Conservation (phyloP, 2,888 invertebrate genomes). For the Trichacis sp. region DNA sequence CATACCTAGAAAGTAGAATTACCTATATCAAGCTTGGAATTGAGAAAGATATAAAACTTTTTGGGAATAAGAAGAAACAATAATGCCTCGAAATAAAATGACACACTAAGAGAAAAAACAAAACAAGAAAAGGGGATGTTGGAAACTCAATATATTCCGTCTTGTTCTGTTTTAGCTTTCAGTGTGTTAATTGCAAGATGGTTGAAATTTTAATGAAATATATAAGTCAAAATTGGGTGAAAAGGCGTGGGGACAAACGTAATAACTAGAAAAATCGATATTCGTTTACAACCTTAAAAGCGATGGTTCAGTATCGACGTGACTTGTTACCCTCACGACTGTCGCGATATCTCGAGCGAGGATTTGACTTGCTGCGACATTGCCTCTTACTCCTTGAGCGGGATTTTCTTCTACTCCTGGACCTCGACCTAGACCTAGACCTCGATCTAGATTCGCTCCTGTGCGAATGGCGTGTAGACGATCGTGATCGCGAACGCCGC, state of each 20-base stretch:
- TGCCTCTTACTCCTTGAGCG: constrained; percentile 57
- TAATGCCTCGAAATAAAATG: neutral
- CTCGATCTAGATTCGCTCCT: constrained; percentile 15
- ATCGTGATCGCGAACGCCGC: constrained; percentile 47
- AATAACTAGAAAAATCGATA: too few species aligned
- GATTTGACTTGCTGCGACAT: constrained; percentile 45
- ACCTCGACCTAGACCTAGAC: constrained; percentile 32
- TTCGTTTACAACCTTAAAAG: constrained; percentile 56
- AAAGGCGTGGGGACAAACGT: too few species aligned
- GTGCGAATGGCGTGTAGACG: constrained; percentile 50
- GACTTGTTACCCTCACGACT: constrained; percentile 68
- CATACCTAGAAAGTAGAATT: constrained; percentile 56
- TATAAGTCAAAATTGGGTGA: too few species aligned
- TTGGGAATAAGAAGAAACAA: too few species aligned
- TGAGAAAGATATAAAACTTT: too few species aligned
- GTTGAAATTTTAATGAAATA: too few species aligned
- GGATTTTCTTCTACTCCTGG: constrained; percentile 44
- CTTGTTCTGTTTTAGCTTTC: too few species aligned
- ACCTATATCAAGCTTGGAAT: too few species aligned
- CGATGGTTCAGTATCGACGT: constrained; percentile 61
- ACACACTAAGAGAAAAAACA: too few species aligned
- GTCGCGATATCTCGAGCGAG: constrained; percentile 59
- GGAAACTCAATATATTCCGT: too few species aligned
- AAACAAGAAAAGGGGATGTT: too few species aligned
- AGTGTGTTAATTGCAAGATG: too few species aligned